Conservation (phyloP, 2,797 vertebrate genomes). For the Semotilus atromaculatus region DNA sequence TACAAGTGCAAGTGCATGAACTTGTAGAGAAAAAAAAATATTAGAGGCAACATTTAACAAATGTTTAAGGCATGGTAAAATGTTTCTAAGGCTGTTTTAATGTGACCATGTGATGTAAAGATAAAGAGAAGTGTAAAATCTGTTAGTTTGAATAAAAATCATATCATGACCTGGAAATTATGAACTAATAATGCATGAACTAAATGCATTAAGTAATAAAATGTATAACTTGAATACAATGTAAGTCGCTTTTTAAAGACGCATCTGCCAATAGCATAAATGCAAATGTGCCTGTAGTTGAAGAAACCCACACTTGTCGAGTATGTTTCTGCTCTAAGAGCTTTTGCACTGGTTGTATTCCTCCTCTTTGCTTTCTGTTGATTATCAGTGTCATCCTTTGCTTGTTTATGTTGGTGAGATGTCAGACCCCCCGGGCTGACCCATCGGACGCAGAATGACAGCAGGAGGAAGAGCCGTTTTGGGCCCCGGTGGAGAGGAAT, state of each 20-base stretch:
- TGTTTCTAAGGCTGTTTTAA: neutral
- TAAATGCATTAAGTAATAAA: neutral
- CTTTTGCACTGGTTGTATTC: neutral
- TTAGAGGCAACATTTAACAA: neutral
- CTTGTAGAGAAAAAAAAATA: neutral
- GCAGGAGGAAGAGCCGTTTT: slow-evolving; percentile 19
- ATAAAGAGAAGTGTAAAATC: neutral
- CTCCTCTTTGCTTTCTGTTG: slow-evolving; percentile 25
- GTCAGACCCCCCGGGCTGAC: slow-evolving; percentile 13
- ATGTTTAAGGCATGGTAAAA: neutral
- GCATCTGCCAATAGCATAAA: neutral
- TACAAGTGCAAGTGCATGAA: neutral
- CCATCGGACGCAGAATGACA: slow-evolving; percentile 18
- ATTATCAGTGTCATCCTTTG: slow-evolving; percentile 46
- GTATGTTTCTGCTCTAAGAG: neutral
- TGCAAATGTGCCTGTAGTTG: neutral
- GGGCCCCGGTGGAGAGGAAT: slow-evolving; percentile 19
- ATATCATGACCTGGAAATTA: neutral
- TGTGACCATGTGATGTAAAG: neutral
- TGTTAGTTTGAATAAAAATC: neutral
- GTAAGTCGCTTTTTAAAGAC: neutral
- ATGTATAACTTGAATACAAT: neutral
- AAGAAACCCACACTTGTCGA: neutral
- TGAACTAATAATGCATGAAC: neutral
- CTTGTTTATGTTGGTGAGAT: slow-evolving; percentile 36